Evolutionary conservation across 2,113 vertebrate genomes (phyloP).

Genomic region (Uria aalge): DNA sequence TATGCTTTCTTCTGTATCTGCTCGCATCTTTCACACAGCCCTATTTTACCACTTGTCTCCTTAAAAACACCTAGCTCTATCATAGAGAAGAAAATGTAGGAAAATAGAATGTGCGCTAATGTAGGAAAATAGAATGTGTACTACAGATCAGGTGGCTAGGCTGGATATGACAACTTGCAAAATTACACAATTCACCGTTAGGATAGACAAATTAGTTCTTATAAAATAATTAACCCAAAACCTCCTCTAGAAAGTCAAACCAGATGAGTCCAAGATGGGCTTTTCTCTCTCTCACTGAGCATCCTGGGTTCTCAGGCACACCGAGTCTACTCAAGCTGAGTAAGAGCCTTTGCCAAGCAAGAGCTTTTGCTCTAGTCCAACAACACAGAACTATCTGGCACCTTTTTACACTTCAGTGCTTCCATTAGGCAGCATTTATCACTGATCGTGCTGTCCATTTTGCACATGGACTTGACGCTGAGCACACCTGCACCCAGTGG

Average conservation of each 20-base stretch:
- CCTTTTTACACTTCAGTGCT: background rate
- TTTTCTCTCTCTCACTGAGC: background rate
- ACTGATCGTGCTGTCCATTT: background rate
- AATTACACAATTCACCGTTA: background rate
- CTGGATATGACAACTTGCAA: background rate
- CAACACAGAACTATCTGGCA: background rate
- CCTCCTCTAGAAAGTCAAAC: background rate
- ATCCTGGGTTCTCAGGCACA: background rate
- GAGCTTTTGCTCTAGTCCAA: background rate
- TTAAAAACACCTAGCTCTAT: background rate
- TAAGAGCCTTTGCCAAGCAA: background rate
- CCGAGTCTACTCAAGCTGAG: background rate
- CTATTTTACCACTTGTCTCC: background rate
- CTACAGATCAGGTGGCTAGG: background rate
- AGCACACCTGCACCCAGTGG: no score
- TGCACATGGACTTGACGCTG: background rate
- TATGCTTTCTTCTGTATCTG: background rate
- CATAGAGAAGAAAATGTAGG: background rate
- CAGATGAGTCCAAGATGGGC: background rate
- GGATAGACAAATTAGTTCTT: background rate
- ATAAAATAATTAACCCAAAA: background rate
- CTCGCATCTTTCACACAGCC: background rate
- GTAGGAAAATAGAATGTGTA: background rate
- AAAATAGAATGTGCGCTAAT: background rate
- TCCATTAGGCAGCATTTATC: background rate